phyloP scores from a whole-genome alignment of 2,113 vertebrate species.

The Geococcyx californianus region DNA sequence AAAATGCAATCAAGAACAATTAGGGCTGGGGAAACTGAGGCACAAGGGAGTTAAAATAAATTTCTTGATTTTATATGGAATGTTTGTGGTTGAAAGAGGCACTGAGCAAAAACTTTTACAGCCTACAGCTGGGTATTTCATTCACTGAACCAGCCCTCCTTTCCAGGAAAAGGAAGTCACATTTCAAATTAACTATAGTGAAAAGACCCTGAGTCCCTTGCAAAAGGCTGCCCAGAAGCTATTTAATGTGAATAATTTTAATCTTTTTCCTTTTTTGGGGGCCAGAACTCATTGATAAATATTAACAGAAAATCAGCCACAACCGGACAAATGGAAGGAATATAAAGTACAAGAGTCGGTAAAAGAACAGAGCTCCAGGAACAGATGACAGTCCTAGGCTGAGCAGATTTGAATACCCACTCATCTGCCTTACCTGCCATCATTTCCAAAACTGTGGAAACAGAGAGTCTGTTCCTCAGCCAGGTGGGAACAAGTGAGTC shows the following conservation, averaged over 20 bases:
- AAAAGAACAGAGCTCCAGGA: background rate
- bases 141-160: slow-evolving; percentile 15
- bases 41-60: background rate
- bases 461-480: background rate
- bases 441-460: background rate
- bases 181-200: slow-evolving; percentile 57
- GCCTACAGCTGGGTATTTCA: slow-evolving; percentile 50
- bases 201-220: slow-evolving; percentile 26
- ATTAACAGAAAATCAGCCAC: background rate
- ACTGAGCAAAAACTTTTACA: slow-evolving; percentile 33
- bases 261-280: background rate
- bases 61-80: background rate
- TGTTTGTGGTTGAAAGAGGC: background rate
- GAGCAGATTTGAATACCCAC: background rate
- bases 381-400: background rate
- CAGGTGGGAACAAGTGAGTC: background rate
- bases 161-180: slow-evolving; percentile 69
- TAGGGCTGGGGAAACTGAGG: slow-evolving; percentile 45
- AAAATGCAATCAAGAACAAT: background rate
- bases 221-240: slow-evolving; percentile 21
- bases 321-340: background rate
- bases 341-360: background rate
- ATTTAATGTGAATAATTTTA: slow-evolving; percentile 3
- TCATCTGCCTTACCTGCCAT: background rate
- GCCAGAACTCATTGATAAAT: background rate